phyloP scores from a whole-genome alignment of 2,888 invertebrate species.

The Drosophila vallismaia region DNA sequence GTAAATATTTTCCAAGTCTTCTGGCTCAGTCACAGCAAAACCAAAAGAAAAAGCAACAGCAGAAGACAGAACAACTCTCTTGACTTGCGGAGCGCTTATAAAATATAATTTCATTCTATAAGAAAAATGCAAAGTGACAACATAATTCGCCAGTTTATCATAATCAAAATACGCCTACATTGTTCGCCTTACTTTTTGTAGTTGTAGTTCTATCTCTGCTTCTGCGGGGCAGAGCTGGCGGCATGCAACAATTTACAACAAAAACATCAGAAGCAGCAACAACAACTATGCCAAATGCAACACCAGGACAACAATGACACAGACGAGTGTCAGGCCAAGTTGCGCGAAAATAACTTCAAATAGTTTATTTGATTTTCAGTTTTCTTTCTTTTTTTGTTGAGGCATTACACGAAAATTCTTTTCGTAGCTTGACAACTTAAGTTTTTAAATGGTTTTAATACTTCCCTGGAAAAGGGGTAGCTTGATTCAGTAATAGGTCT shows the following conservation, averaged over 20 bases:
- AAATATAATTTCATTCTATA: conserved; percentile 80
- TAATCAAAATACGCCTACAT: conserved; percentile 80
- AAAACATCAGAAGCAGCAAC: neutral
- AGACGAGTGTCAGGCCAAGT: conserved; percentile 78
- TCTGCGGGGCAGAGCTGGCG: conserved; percentile 29
- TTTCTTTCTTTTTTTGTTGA: conserved; percentile 19
- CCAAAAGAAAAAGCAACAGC: conserved; percentile 4
- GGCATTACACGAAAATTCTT: conserved; percentile 55
- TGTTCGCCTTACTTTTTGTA: conserved; percentile 59
- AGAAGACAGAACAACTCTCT: conserved; percentile 27
- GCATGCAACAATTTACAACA: conserved; percentile 70
- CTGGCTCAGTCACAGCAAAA: conserved; percentile 17
- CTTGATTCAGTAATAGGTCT: too few relatives aligned
- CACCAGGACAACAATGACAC: conserved; percentile 71
- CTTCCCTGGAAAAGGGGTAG: neutral
- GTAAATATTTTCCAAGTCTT: conserved; percentile 67
- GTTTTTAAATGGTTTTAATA: conserved; percentile 21
- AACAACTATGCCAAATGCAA: conserved; percentile 31
- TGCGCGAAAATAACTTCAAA: conserved; percentile 79
- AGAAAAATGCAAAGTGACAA: conserved; percentile 82
- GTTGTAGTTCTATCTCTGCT: conserved; percentile 13
- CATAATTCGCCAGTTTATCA: conserved; percentile 83
- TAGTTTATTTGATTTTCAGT: conserved; percentile 53
- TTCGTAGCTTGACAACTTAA: conserved; percentile 49
- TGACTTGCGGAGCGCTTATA: conserved; percentile 63